Evolutionary conservation across 2,888 invertebrate genomes (phyloP).

Genomic region (Matsumyia berberina): DNA sequence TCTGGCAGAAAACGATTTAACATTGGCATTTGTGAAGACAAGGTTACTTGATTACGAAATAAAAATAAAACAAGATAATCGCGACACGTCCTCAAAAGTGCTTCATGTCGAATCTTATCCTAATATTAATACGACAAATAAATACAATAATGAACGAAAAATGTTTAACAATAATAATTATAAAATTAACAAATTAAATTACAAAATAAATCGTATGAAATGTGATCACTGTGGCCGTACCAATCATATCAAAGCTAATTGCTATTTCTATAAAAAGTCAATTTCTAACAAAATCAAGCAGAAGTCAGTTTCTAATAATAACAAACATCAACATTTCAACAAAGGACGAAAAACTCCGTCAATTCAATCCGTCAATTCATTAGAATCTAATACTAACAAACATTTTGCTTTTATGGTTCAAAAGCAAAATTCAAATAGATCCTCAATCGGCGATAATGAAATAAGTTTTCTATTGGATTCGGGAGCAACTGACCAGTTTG

Average conservation of each 20-base stretch:
- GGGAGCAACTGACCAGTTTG: slow-evolving; percentile 63
- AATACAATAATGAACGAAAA: slow-evolving; percentile 22
- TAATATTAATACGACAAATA: slow-evolving; percentile 7
- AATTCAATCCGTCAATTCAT: slow-evolving; percentile 12
- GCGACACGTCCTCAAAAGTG: slow-evolving; percentile 78
- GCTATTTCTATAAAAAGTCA: slow-evolving; percentile 66
- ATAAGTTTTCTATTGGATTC: slow-evolving; percentile 35
- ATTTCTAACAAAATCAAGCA: too few species aligned
- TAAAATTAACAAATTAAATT: slow-evolving; percentile 34
- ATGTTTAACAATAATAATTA: slow-evolving; percentile 1
- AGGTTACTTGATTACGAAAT: slow-evolving; percentile 76
- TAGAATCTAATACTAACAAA: slow-evolving; percentile 1
- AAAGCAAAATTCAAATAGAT: slow-evolving; percentile 6
- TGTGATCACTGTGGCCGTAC: slow-evolving; percentile 79
- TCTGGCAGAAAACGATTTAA: slow-evolving; percentile 79
- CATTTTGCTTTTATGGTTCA: slow-evolving; percentile 24
- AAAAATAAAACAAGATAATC: slow-evolving; percentile 48
- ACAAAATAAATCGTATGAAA: slow-evolving; percentile 48
- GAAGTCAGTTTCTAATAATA: too few species aligned
- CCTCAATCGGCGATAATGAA: not conserved
- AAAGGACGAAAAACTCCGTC: not conserved
- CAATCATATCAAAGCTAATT: slow-evolving; percentile 79
- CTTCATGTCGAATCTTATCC: slow-evolving; percentile 70
- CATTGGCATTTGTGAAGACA: slow-evolving; percentile 80
- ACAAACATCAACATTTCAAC: slow-evolving; percentile 12